phyloP scores from a whole-genome alignment of 2,113 vertebrate species.

The Gambusia holbrooki region DNA sequence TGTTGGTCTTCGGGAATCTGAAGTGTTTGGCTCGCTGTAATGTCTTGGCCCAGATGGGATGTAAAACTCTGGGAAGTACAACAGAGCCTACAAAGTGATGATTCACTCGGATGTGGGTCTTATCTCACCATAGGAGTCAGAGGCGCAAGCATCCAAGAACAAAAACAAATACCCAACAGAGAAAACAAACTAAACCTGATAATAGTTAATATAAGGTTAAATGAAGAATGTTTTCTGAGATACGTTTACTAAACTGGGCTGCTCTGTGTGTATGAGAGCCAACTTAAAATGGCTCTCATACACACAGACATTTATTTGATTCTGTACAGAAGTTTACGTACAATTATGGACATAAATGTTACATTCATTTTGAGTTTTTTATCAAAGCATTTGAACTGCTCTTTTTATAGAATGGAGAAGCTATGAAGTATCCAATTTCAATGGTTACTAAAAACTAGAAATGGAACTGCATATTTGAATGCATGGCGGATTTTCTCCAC shows the following conservation, averaged over 20 bases:
- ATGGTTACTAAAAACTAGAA: not conserved
- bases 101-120: conserved; percentile 60
- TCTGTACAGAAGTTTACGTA: not conserved
- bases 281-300: not conserved
- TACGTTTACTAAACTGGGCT: not conserved
- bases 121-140: conserved; percentile 55
- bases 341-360: not conserved
- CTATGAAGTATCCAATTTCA: not conserved
- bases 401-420: not conserved
- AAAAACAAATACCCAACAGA: conserved; percentile 22
- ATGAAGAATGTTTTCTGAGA: not conserved
- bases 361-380: not conserved
- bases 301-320: conserved; percentile 5
- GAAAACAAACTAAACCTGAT: conserved; percentile 39
- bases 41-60: not conserved
- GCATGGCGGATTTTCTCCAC: not conserved
- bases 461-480: not conserved
- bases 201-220: not conserved
- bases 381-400: not conserved
- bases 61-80: conserved; percentile 37
- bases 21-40: conserved; percentile 47
- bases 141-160: conserved; percentile 16
- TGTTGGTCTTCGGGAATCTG: conserved; percentile 53
- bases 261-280: too few species aligned
- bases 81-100: conserved; percentile 36